phyloP scores from a whole-genome alignment of 2,797 vertebrate genomes.

The Neomorphus geoffroyi region DNA sequence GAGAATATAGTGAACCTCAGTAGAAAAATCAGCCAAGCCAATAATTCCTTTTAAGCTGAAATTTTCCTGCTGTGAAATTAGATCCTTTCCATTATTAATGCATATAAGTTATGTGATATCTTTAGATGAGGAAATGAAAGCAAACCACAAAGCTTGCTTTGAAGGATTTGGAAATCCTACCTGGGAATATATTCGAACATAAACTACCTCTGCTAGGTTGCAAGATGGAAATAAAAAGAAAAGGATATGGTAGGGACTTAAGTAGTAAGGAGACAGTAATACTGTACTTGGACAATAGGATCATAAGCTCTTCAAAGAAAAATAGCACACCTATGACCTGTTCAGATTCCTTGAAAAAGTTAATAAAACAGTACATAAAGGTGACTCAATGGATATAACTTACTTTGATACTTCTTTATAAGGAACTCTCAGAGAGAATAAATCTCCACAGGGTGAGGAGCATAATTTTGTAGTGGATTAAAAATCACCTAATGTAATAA shows the following conservation, averaged over 20 bases:
- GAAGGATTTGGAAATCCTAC: slow-evolving; percentile 21
- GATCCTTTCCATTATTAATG: neutral
- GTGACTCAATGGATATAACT: slow-evolving; percentile 20
- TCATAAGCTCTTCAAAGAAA: neutral
- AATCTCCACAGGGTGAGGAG: neutral
- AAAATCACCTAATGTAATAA: slow-evolving; percentile 11
- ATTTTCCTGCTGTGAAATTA: neutral
- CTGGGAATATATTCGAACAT: neutral
- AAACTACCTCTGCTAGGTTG: neutral
- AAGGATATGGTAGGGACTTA: neutral
- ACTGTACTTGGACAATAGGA: neutral
- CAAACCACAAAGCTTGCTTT: neutral
- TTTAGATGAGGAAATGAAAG: neutral
- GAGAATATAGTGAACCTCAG: neutral
- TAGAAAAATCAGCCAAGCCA: neutral
- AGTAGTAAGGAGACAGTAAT: neutral
- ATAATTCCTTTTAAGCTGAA: neutral
- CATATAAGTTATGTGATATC: neutral
- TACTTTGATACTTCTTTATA: slow-evolving; percentile 24
- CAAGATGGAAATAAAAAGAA: slow-evolving; percentile 27
- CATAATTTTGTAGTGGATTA: neutral
- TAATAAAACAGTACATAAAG: slow-evolving; percentile 55
- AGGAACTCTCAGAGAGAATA: neutral
- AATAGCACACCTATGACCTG: neutral
- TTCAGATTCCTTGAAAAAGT: slow-evolving; percentile 11